These are phyloP conservation scores for Equus quagga DNA, from an alignment of 2,113 vertebrate species.

Conservation along the genomic window DNA sequence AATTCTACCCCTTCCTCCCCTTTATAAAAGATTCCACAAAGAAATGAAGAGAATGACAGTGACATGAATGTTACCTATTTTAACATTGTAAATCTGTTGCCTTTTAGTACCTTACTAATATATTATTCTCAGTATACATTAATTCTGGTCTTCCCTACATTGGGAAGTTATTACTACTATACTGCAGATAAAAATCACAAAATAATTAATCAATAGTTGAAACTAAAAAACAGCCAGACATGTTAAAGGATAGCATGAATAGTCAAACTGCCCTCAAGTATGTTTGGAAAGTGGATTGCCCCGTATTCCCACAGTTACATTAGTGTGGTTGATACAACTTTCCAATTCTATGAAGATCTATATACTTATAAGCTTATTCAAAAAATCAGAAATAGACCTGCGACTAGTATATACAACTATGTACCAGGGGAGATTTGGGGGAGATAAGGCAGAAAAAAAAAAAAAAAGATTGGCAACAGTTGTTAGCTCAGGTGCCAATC, in stretches of 20 bases:
- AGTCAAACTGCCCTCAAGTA: background rate
- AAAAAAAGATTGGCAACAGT: too few relatives aligned
- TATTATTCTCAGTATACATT: background rate
- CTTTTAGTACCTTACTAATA: background rate
- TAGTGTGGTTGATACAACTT: background rate
- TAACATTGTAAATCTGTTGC: background rate
- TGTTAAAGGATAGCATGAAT: background rate
- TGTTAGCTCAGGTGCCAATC: too few relatives aligned
- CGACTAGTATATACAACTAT: too few relatives aligned
- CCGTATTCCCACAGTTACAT: background rate
- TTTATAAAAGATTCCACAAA: background rate
- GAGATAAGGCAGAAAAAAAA: too few relatives aligned
- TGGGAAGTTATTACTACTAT: background rate
- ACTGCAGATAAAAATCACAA: background rate
- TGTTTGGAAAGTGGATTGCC: background rate
- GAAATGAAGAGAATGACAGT: background rate
- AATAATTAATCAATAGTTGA: background rate
- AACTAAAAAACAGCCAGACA: background rate
- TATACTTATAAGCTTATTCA: background rate
- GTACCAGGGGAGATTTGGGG: too few relatives aligned
- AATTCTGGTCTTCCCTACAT: background rate
- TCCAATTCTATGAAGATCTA: background rate
- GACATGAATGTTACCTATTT: background rate
- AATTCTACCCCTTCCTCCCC: background rate
- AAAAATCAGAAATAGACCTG: background rate